phyloP scores from a whole-genome alignment of 2,113 vertebrate species.

The Protobothrops flavoviridis region DNA sequence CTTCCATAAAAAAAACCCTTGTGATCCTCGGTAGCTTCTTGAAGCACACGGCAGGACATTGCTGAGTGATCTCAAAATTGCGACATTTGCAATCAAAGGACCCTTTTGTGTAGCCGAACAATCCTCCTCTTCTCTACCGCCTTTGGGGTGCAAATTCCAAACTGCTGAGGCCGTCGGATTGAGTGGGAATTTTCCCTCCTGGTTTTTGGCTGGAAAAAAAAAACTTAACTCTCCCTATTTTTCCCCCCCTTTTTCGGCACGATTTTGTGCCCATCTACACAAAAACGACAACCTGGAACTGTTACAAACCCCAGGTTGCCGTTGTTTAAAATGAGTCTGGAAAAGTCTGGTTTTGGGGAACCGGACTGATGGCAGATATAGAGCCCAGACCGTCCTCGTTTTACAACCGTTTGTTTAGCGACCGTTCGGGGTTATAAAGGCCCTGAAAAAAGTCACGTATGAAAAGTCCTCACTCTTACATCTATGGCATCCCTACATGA shows the following conservation, averaged over 20 bases:
- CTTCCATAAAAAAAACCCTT: background rate
- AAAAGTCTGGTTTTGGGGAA: too few relatives aligned
- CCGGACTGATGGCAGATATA: too few relatives aligned
- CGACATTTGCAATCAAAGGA: background rate
- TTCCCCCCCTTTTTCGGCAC: background rate
- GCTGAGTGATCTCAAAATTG: background rate
- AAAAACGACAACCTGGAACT: background rate
- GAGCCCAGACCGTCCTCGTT: too few relatives aligned
- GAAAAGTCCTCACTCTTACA: too few relatives aligned
- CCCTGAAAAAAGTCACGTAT: too few relatives aligned
- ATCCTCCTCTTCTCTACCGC: background rate
- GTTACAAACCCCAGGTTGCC: too few relatives aligned
- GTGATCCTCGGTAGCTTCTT: background rate
- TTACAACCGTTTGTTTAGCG: too few relatives aligned
- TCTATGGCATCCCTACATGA: too few relatives aligned
- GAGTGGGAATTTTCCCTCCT: background rate
- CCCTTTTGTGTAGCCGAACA: background rate
- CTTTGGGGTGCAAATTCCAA: conserved; percentile 3
- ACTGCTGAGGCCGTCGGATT: background rate
- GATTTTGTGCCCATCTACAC: background rate
- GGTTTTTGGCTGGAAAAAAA: background rate
- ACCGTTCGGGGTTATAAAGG: too few relatives aligned
- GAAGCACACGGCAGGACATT: background rate
- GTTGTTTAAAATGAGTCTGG: too few relatives aligned
- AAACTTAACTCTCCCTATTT: background rate